Percentiles rank a stretch among this genome's conserved stretches.
Conservation (phyloP, 2,888 invertebrate genomes). For the Calameuta filiformis region DNA sequence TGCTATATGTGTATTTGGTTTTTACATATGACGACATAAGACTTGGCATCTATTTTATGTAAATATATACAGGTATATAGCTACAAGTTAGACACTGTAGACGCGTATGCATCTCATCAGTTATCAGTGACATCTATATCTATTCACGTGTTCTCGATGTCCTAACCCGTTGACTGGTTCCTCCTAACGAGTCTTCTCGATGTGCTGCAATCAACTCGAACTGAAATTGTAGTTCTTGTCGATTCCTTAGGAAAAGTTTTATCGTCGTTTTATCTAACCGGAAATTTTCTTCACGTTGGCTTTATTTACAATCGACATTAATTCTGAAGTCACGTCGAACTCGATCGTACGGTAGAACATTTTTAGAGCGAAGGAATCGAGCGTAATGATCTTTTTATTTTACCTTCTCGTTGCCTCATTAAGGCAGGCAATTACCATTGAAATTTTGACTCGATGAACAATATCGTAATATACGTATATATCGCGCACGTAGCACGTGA, state of each 20-base stretch:
- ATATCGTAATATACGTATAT: background rate
- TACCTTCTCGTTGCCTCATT: background rate
- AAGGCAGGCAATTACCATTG: background rate
- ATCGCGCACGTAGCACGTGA: background rate
- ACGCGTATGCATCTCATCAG: background rate
- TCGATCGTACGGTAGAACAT: background rate
- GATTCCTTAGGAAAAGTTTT: background rate
- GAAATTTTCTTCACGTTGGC: background rate
- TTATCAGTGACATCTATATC: background rate
- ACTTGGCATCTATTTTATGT: background rate
- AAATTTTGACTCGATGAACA: background rate
- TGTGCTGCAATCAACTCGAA: background rate
- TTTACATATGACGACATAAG: background rate
- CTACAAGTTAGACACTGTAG: background rate
- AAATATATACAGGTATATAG: too few relatives aligned
- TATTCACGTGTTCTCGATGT: background rate
- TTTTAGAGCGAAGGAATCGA: background rate
- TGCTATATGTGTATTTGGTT: background rate
- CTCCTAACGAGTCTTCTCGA: background rate
- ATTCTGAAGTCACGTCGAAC: background rate
- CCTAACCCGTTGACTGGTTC: background rate
- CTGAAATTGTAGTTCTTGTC: background rate
- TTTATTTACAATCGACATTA: background rate
- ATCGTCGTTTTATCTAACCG: background rate
- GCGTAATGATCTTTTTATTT: background rate